Evolutionary conservation across 2,888 invertebrate species (phyloP).

Genomic region (Adela reaumurella): DNA sequence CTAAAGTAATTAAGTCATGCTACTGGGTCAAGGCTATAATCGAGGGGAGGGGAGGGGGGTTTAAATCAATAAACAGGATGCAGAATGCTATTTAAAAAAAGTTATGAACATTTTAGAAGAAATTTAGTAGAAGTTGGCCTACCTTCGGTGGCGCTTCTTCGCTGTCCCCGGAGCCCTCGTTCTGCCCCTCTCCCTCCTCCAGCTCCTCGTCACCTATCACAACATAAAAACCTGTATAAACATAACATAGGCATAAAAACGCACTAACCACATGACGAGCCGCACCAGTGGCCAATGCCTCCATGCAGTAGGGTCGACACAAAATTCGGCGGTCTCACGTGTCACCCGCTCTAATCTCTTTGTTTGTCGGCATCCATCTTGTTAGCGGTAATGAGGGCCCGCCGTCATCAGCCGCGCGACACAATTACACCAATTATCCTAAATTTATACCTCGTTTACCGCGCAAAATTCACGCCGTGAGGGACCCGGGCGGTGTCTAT

Average conservation of each 20-base stretch:
- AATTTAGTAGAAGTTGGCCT: constrained; percentile 12
- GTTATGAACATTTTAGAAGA: too few relatives aligned
- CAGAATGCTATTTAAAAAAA: too few relatives aligned
- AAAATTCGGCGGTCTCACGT: constrained; percentile 27
- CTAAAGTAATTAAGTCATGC: too few relatives aligned
- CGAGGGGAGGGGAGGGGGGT: too few relatives aligned
- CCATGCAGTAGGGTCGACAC: background rate
- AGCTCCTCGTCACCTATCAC: constrained; percentile 65
- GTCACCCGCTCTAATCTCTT: constrained; percentile 60
- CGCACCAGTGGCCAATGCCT: background rate
- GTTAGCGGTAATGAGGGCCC: constrained; percentile 66
- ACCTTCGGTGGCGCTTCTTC: constrained; percentile 65
- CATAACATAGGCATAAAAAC: constrained; percentile 7
- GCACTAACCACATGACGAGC: constrained; percentile 20
- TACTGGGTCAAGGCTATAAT: too few relatives aligned
- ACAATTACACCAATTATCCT: background rate
- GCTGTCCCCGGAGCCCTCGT: constrained; percentile 72
- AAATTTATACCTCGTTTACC: background rate
- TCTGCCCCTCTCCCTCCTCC: constrained; percentile 63
- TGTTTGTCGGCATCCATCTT: constrained; percentile 77
- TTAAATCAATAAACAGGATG: too few relatives aligned
- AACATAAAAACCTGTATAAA: too few relatives aligned
- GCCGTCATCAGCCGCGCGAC: background rate
- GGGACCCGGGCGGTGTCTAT: background rate
- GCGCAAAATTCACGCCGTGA: background rate